These are phyloP conservation scores for Halocynthia roretzi DNA, from an alignment of 23 tunicate genomes.

Conservation along the genomic window DNA sequence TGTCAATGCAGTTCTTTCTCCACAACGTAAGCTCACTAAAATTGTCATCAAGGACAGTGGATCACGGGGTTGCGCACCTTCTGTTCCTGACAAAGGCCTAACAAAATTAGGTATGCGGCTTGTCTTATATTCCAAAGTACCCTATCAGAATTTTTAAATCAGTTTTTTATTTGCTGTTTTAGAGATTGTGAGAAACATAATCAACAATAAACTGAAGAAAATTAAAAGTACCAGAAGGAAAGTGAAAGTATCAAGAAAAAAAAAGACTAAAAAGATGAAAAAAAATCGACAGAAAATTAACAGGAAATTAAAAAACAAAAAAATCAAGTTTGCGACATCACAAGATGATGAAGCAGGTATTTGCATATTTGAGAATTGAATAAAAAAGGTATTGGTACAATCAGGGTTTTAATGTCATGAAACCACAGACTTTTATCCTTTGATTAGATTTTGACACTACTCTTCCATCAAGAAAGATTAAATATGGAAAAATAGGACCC, in stretches of 20 bases:
- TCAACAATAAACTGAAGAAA: not conserved
- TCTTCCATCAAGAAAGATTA: not conserved
- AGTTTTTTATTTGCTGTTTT: too few relatives aligned
- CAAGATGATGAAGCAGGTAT: slow-evolving; percentile 11
- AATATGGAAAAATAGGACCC: slow-evolving; percentile 63
- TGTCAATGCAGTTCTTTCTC: slow-evolving; percentile 45
- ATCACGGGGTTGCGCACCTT: slow-evolving; percentile 16
- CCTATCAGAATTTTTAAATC: too few relatives aligned
- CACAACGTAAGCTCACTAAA: slow-evolving; percentile 6
- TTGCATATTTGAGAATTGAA: too few relatives aligned
- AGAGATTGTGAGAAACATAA: not conserved
- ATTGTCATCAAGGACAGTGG: slow-evolving; percentile 33
- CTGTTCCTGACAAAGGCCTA: too few relatives aligned
- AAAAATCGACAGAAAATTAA: not conserved
- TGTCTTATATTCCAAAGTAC: too few relatives aligned
- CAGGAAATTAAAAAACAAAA: slow-evolving; percentile 3
- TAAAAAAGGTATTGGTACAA: too few relatives aligned
- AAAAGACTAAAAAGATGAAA: slow-evolving; percentile 12
- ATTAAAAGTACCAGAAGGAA: not conserved
- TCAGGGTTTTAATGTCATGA: too few relatives aligned
- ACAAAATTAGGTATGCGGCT: too few relatives aligned
- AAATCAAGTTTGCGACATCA: not conserved
- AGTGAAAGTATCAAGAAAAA: slow-evolving; percentile 8
- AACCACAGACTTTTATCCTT: too few relatives aligned
- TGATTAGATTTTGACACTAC: too few relatives aligned